Conservation (phyloP, 2,113 vertebrate species). For the Myotis yumanensis region DNA sequence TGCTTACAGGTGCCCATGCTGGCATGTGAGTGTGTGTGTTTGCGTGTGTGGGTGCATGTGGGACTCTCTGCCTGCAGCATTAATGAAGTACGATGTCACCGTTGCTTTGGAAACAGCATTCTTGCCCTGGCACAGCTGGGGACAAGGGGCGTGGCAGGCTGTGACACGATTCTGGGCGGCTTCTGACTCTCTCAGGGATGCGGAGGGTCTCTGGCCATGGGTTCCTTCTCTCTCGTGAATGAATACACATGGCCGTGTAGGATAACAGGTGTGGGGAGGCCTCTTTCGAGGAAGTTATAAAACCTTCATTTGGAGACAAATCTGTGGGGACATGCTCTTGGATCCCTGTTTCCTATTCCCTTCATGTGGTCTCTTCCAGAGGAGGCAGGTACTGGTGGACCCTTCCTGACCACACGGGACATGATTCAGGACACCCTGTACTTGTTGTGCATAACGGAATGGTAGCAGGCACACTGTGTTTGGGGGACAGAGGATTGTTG, state of each 20-base stretch:
- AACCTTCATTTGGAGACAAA: not conserved
- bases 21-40: not conserved
- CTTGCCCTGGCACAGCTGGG: not conserved
- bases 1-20: not conserved
- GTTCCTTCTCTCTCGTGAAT: not conserved
- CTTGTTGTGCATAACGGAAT: not conserved
- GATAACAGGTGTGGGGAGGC: not conserved
- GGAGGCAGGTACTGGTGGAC: not conserved
- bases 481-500: not conserved
- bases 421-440: not conserved
- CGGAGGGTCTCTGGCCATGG: not conserved
- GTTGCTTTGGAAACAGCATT: slow-evolving; percentile 51
- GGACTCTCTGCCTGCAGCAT: not conserved
- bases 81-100: not conserved
- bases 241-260: not conserved
- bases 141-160: not conserved
- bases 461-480: not conserved
- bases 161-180: not conserved
- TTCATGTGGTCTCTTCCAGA: not conserved
- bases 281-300: not conserved
- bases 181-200: not conserved
- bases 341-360: not conserved
- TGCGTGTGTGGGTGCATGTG: not conserved
- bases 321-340: not conserved
- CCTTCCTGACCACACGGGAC: not conserved